Base-by-base conservation (phyloP, 2,797 vertebrate species). In the Uromys caudimaculatus region DNA sequence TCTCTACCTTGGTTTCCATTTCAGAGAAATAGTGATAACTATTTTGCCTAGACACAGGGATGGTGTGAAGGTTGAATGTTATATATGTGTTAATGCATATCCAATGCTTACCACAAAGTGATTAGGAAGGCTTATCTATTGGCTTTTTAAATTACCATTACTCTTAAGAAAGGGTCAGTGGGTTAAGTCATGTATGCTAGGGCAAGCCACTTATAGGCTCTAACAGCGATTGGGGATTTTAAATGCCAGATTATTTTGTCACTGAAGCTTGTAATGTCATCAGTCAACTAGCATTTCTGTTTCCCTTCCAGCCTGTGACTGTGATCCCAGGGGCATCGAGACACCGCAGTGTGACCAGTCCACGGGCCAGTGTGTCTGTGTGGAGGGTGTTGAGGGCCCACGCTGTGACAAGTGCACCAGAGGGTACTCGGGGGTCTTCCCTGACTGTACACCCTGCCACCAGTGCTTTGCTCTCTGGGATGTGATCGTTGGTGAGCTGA, bases 391-490 rank as follows among this genome's bases (percentile, higher is more conserved):
- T 8, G 99, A 99, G 7, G 99, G 99, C 0, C 98, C 98, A 0
- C 99, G 98, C 76, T 99, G 99, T 0, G 99, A 99, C 89, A 98
- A 97, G 92, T 99, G 99, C 41, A 99, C 99, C 3, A 99, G 99
- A 0, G 99, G 99, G 0, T 99, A 99, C 98, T 99, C 99, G 0
- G 99, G 99, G 2, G 98, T 98, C 60, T 99, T 99, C 96, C 99
- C 99, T 0, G 97, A 99, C 97, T 99, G 99, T 0, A 91, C 94
- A 3, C 99, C 99, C 0, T 99, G 99, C 97, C 99, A 99, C 97
- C 99, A 99, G 98, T 99, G 99, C 98, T 99, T 99, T 0, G 97
- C 99, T 0, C 98, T 99, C 41, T 99, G 99, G 99, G 99, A 99
- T 0, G 73, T 98, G 21, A 97, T 99, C 83, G 97, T 99, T 0